phyloP scores from a whole-genome alignment of 2,113 vertebrate species.

The Colossoma macropomum region DNA sequence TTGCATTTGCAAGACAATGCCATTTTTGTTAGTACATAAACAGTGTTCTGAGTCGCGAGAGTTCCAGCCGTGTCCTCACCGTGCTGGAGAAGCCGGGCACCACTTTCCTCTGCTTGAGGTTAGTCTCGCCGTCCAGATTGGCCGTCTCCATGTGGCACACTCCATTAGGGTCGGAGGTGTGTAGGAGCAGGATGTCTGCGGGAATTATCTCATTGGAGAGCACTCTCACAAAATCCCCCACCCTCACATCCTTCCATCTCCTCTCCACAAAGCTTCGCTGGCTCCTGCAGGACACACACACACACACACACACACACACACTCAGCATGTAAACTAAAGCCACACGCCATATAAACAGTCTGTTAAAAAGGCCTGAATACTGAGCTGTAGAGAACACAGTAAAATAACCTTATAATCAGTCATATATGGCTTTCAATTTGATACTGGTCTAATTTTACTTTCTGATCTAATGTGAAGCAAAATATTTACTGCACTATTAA shows the following conservation, averaged over 20 bases:
- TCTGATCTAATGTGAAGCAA: not conserved
- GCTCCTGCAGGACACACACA: slow-evolving; percentile 71
- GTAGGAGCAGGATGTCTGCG: slow-evolving; percentile 89
- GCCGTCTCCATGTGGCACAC: slow-evolving; percentile 90
- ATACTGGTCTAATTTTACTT: not conserved
- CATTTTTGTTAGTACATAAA: not conserved
- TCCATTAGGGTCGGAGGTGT: slow-evolving; percentile 85
- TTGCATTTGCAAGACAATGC: not conserved
- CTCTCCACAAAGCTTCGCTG: slow-evolving; percentile 78
- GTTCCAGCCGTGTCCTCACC: slow-evolving; percentile 59
- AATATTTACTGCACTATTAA: not conserved
- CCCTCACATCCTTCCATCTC: slow-evolving; percentile 88
- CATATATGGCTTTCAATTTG: not conserved
- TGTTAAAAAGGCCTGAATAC: not conserved
- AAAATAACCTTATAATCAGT: not conserved
- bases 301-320: slow-evolving; percentile 22
- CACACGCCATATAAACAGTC: not conserved
- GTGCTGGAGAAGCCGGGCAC: slow-evolving; percentile 63
- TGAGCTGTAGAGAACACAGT: not conserved
- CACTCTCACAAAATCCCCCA: slow-evolving; percentile 92
- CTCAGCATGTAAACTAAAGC: slow-evolving; percentile 10
- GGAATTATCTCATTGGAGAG: slow-evolving; percentile 88
- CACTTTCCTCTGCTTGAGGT: slow-evolving; percentile 87
- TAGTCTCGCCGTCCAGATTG: slow-evolving; percentile 94
- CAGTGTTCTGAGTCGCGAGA: not conserved